A percentile compares a stretch with the other conserved stretches of the same genome.
Evolutionary conservation across 1,140 invertebrate species (phyloP).

Genomic region (Aporrectodea caliginosa): DNA sequence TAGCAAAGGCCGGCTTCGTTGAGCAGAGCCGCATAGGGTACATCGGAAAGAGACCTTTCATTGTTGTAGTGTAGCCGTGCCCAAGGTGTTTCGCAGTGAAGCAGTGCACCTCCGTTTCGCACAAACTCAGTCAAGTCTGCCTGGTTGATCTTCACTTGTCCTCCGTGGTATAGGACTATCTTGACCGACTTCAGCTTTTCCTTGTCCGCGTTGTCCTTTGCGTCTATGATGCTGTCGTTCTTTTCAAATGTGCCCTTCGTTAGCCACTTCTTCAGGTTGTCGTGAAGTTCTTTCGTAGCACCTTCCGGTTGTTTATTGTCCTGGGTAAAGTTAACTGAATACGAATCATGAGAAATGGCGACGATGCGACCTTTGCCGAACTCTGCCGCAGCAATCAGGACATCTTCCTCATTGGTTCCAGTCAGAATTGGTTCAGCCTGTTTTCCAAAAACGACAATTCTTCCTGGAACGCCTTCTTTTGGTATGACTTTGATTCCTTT

Average conservation of each 20-base stretch:
- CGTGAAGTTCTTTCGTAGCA: not conserved
- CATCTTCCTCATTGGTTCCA: not conserved
- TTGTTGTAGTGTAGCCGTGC: slow-evolving; percentile 29
- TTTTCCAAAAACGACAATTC: slow-evolving; percentile 12
- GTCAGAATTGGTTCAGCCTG: slow-evolving; percentile 12
- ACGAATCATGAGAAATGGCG: slow-evolving; percentile 6
- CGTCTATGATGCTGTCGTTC: not conserved
- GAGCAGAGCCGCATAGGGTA: slow-evolving; percentile 19
- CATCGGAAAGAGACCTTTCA: slow-evolving; percentile 11
- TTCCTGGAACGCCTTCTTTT: slow-evolving; percentile 2
- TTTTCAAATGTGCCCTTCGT: not conserved
- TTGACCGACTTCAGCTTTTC: not conserved
- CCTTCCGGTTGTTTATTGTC: no score
- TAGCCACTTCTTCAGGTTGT: slow-evolving; percentile 12
- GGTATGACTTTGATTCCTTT: slow-evolving; percentile 5
- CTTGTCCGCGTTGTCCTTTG: not conserved
- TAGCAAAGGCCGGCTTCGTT: slow-evolving; percentile 14
- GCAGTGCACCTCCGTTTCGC: slow-evolving; percentile 19
- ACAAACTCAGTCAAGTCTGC: slow-evolving; percentile 9
- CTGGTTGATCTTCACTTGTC: not conserved
- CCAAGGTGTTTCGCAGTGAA: slow-evolving; percentile 29
- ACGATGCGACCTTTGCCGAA: slow-evolving; percentile 18
- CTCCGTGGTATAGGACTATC: not conserved
- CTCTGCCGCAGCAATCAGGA: slow-evolving; percentile 12
- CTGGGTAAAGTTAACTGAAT: not conserved